Evolutionary conservation across 2,797 vertebrate genomes (phyloP), one percentile per base, ranked within the genome.

Genomic region (Nyctibius grandis): DNA sequence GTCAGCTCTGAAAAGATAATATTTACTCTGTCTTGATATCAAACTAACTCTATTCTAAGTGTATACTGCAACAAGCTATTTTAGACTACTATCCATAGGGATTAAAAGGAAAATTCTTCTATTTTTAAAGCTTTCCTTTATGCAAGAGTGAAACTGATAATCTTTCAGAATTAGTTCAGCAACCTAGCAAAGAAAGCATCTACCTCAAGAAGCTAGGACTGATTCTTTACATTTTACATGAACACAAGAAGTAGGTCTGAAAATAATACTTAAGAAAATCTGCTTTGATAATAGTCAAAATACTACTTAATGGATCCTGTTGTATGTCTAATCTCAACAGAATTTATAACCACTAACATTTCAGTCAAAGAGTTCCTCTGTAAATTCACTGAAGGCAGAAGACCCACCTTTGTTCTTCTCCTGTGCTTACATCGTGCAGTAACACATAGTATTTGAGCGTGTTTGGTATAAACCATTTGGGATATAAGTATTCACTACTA

Each of bases 381-480:
- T 44, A 75, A 77, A 5, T 56, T 73, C 50, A 88, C 22, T 51
- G 22, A 87, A 94, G n/a, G 48, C 53, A 88, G 59, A 91, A 77
- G 56, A 91, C 98, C 89, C 97, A 99, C 99, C 99, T 99, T 88
- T 99, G 99, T 34, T 99, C 99, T n/a, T 99, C 99, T 69, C 99
- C 99, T 56, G 98, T 95, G 74, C 98, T 98, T 93, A 99, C 98
- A 98, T 99, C 99, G 34, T 99, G 99, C 72, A 99, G 98, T 61
- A 99, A 96, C 67, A 99, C 99, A 7, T 99, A 99, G 97, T 99
- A 99, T 96, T 99, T 99, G 47, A 99, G 98, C 0, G 99, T 99
- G 97, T 99, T 99, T 93, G 99, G 99, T 96, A 99, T 99, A 96
- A 99, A 99, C 99, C 99, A 99, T 83, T 99, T 99, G 45, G 99